Base-by-base conservation (phyloP, 2,797 vertebrate genomes). In the Odontamblyopus rebecca region DNA sequence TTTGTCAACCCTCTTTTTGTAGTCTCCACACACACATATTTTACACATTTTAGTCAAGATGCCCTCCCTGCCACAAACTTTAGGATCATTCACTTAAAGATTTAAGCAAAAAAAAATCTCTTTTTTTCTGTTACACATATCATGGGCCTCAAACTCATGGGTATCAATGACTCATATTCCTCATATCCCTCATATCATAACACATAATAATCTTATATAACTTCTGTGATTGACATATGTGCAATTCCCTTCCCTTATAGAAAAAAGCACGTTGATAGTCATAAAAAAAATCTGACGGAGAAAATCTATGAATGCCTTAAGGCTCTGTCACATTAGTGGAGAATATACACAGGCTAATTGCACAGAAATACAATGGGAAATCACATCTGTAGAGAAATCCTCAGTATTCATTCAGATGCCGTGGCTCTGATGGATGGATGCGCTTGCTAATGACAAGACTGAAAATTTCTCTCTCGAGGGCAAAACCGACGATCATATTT, bases 361-460 rank as follows among this genome's bases (percentile, higher is more conserved):
- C 80, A 23, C 12, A 8, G 2, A 2, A 67, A 54, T 65, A 76
- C 65, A 69, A 68, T 44, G 30, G 69, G 57, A 78, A 74, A 80
- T 75, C 62, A 70, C 64, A 65, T 27, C 19, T 41, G 11, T 5
- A 63, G 57, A 30, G 29, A 62, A n/a, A 38, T 18, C 72, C 67
- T 61, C 15, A 32, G 38, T 72, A 27, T 79, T 78, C 60, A 41
- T 61, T 13, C n/a, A 8, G n/a, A 54, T 72, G 69, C 66, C 35
- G 27, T 3, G 1, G 0, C 0, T 0, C 38, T 85, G 89, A 86
- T 56, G 69, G 80, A 90, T 80, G 76, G 41, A 44, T 73, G 82
- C 77, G 73, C 41, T 11, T 23, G 19, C 74, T 69, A 74, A 73
- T 82, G 68, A 86, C 77, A 65, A 61, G 32, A 80, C 83, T 73